Evolutionary conservation across 2,113 vertebrate species (phyloP), one percentile per base, ranked within the genome.

Genomic region (Cercocebus atys): DNA sequence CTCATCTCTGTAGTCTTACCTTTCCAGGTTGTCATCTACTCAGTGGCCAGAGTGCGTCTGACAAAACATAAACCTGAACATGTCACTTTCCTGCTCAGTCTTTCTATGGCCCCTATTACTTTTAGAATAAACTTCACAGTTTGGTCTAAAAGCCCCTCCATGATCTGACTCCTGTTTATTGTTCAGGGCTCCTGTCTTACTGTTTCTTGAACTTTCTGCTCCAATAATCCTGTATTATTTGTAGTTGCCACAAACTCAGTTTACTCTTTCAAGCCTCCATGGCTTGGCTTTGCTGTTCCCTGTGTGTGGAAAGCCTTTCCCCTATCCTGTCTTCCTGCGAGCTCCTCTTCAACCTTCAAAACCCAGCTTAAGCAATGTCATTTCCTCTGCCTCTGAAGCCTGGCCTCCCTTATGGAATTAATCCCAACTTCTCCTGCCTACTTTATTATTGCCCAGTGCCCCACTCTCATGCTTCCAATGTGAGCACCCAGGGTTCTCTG

Each of bases 401-500:
- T n/a, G 85, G 50, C n/a, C 47, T 64, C 8, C 45, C 30, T 35
- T 17, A 2, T 25, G 35, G 35, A 52, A 8, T 57, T 35, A 18
- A 7, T 0, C 35, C 45, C 27, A 30, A 30, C 47, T 52, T 64
- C n/a, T 40, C 17, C 55, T 59, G 35, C 40, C 45, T 61, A 0
- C 52, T 68, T 45, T 18, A 17, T 22, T 35, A 86, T 3, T 23
- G 32, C 4, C 79, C 25, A 35, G 6, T 11, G 0, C 94, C 8
- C 9, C 50, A 20, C 3, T 32, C 18, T 23, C 1, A 0, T 1
- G 11, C 27, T 27, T 75, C 73, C 72, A 4, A 14, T 35, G 30
- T 1, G 35, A 55, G 35, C 20, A n/a, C 38, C 40, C 55, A 9
- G 5, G 20, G 1, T 32, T 68, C 75, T 47, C 57, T 59, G 32